Evolutionary conservation across 2,113 vertebrate genomes (phyloP), one percentile per base, ranked within the genome.

Genomic region (Elephantulus edwardii): DNA sequence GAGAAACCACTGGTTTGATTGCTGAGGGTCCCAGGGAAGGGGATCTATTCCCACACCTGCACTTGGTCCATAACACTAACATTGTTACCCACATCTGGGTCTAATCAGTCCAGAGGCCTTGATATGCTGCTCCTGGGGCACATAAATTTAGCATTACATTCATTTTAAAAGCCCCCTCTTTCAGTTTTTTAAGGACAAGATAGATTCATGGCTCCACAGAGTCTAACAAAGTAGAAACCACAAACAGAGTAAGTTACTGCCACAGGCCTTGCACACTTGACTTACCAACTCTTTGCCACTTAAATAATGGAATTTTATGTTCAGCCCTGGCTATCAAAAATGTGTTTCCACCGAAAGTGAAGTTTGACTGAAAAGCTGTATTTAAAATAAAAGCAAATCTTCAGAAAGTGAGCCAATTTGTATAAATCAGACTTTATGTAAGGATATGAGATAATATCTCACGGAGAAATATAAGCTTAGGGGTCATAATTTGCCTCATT

Each of bases 11-110:
- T 71, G 92, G 95, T 91, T 97, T 98, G 98, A 98, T 98, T 98
- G 97, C 97, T 92, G 96, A 96, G 96, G 91, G 98, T 97, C 97
- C 97, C 96, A 90, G 93, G 94, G 97, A 97, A 93, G 95, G 96
- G 95, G 97, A 96, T 97, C 97, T 97, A 97, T 98, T 98, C 97
- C 98, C 98, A 98, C 98, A 98, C 98, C 98, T 98, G 98, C 97
- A 97, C 85, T 92, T 95, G 96, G 96, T 97, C 97, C 97, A 98
- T 98, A 98, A 98, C 97, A 97, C 97, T 95, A 97, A 98, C 98
- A 98, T 98, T 98, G 98, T 98, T 98, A 97, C 94, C 71, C 79
- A 97, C 98, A 98, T 98, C 98, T 98, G 98, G 97, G 93, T 98
- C 96, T 96, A 98, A 98, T 98, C 98, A 98, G 97, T 91, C 96